phyloP scores from a whole-genome alignment of 2,113 vertebrate species.

The Carettochelys insculpta region DNA sequence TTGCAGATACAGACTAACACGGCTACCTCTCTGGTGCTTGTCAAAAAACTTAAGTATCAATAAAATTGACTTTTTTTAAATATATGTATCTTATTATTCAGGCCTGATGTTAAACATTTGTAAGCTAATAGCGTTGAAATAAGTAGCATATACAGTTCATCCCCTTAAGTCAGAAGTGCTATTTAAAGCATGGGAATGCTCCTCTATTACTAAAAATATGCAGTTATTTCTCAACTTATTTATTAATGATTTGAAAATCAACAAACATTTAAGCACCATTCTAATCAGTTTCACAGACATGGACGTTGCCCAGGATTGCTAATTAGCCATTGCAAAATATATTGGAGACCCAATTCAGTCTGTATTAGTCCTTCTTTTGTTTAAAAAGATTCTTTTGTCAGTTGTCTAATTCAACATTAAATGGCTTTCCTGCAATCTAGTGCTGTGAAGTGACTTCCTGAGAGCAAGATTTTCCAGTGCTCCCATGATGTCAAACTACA shows the following conservation, averaged over 20 bases:
- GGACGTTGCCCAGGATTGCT: accelerated
- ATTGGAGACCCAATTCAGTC: background rate
- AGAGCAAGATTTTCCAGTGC: background rate
- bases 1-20: too few relatives aligned
- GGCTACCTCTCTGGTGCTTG: too few relatives aligned
- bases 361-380: background rate
- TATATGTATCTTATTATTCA: background rate
- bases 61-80: background rate
- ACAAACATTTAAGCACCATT: background rate
- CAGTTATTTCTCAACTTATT: background rate
- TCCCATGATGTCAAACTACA: background rate
- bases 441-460: background rate
- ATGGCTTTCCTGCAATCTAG: background rate
- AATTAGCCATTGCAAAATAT: background rate
- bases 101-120: background rate
- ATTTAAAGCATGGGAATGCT: background rate
- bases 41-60: background rate
- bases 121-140: background rate
- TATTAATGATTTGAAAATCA: background rate
- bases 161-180: conserved; percentile 14
- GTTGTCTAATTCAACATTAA: background rate
- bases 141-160: conserved; percentile 22
- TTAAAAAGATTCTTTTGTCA: background rate
- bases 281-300: background rate
- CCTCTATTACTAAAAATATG: background rate